Percentiles rank a stretch among this genome's conserved stretches.
Evolutionary conservation across 2,113 vertebrate genomes (phyloP).

Genomic region (Plectropomus leopardus): DNA sequence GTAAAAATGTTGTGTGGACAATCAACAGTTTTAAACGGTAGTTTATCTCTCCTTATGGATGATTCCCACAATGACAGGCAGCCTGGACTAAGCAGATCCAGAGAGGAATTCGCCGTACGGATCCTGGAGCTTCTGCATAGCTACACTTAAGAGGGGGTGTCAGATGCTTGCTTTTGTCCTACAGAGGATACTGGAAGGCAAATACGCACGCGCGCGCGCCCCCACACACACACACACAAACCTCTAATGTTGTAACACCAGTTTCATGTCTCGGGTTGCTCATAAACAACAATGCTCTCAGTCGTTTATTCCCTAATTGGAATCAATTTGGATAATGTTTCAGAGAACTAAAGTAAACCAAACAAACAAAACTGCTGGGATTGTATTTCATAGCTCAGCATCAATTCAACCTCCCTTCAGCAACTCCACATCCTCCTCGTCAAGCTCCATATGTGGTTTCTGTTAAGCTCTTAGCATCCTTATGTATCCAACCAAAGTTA

Average conservation of each 20-base stretch:
- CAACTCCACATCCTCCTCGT: slow-evolving; percentile 19
- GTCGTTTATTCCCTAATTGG: slow-evolving; percentile 64
- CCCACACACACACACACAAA: slow-evolving; percentile 20
- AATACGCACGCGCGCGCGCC: not conserved
- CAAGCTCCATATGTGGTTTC: slow-evolving; percentile 22
- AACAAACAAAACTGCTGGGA: slow-evolving; percentile 54
- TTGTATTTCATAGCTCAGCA: slow-evolving; percentile 37
- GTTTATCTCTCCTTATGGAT: not conserved
- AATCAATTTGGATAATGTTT: slow-evolving; percentile 74
- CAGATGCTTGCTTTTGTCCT: slow-evolving; percentile 24
- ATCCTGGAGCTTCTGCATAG: not conserved
- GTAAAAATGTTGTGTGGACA: not conserved
- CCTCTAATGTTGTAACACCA: slow-evolving; percentile 9
- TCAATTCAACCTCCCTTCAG: slow-evolving; percentile 30
- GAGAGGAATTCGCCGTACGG: not conserved
- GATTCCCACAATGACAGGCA: not conserved
- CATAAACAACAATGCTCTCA: slow-evolving; percentile 68
- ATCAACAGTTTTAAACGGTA: too few species aligned
- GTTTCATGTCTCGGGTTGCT: slow-evolving; percentile 54
- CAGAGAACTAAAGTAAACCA: slow-evolving; percentile 56
- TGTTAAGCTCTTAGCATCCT: not conserved
- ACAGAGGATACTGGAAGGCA: slow-evolving; percentile 18
- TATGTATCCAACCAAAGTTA: not conserved
- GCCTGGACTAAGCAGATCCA: slow-evolving; percentile 19
- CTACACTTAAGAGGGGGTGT: slow-evolving; percentile 7